Evolutionary conservation across 2,888 invertebrate species (phyloP).

Genomic region (Lysandra coridon): DNA sequence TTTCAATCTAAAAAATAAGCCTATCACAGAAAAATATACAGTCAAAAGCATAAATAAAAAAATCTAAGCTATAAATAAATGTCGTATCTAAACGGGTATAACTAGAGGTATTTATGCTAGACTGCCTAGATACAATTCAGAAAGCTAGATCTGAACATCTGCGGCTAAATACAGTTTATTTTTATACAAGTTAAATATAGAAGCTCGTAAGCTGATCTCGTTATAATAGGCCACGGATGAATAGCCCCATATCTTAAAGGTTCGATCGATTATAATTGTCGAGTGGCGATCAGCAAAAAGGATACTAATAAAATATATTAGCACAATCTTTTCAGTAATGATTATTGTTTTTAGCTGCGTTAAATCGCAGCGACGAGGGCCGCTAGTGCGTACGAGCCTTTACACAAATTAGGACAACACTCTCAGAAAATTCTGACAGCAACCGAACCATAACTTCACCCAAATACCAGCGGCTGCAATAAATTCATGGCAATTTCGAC

Average conservation of each 20-base stretch:
- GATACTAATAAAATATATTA: neutral
- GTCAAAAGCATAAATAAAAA: conserved; percentile 6
- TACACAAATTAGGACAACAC: neutral
- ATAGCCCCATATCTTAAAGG: neutral
- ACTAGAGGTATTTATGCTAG: neutral
- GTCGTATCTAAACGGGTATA: neutral
- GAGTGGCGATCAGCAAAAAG: neutral
- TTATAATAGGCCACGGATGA: neutral
- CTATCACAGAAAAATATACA: conserved; percentile 19
- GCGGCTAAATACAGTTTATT: neutral
- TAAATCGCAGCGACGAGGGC: neutral
- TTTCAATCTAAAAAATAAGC: neutral
- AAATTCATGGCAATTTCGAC: neutral
- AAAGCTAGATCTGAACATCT: neutral
- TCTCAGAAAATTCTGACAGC: neutral
- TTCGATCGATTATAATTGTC: neutral
- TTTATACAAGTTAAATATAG: conserved; percentile 12
- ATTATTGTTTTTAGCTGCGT: neutral
- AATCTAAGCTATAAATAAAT: neutral
- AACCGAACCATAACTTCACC: neutral
- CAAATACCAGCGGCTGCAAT: neutral
- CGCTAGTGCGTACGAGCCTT: neutral
- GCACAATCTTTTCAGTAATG: neutral
- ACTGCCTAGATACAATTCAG: neutral
- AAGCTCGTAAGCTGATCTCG: neutral